Base-by-base conservation (phyloP, 1,140 invertebrate species). In the Panagrolaimus sp. region DNA sequence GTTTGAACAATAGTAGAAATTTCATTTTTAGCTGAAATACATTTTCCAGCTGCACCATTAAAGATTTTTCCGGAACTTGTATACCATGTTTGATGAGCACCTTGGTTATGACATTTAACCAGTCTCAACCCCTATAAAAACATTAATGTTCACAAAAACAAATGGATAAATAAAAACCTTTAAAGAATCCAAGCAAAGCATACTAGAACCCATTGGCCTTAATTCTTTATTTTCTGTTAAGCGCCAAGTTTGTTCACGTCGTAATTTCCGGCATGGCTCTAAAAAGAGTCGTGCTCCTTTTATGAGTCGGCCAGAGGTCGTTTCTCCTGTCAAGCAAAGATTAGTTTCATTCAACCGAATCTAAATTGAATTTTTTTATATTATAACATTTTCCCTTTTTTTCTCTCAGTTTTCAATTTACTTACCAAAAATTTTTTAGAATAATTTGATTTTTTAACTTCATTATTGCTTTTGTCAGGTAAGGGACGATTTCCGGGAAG, bases 401-500 rank as follows among this genome's bases (percentile, higher is more conserved):
- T 9, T 16, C 53, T 57, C n/a, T 11, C 20, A 11, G 20, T 25
- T 20, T 20, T 57, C 20, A 57, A 57, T 57, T n/a, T 25, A 57
- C 51, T 25, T 25, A 57, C 51, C 51, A 57, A 27, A 57, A 57
- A 57, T 57, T 57, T 57, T 11, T 57, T 20, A 16, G 20, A 64
- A 64, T 31, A 64, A 11, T 43, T 31, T 38, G 0, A n/a, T 64
- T 43, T 20, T 46, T 64, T 46, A 5, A 20, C 5, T 44, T 44
- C 23, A 16, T 16, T 13, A 23, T 13, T 42, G n/a, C 13, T 25
- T 20, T n/a, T 9, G 16, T 64, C 63, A 16, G 63, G n/a, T 43
- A 23, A 27, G 63, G 44, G 31, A 14, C 4, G 23, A 31, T 64
- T 46, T 45, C 63, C 44, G 38, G 63, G 63, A 20, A 95, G 92